These are phyloP conservation scores for Brenthis daphne DNA, from an alignment of 2,888 invertebrate species.

Conservation along the genomic window DNA sequence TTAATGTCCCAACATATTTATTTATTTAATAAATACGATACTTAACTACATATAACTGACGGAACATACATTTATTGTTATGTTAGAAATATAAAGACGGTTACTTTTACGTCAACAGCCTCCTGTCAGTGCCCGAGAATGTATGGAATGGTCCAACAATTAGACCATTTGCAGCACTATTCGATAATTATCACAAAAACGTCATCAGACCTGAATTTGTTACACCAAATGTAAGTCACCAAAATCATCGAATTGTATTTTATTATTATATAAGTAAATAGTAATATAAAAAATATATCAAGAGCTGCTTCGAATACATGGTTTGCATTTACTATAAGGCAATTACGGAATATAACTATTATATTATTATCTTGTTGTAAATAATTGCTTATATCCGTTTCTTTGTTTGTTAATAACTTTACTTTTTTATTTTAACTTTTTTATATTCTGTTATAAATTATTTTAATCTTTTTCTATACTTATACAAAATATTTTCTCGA, in stretches of 20 bases:
- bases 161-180: constrained; percentile 84
- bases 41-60: no score
- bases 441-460: not conserved
- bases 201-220: constrained; percentile 85
- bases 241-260: not conserved
- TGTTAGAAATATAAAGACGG: no score
- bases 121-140: constrained; percentile 84
- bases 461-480: not conserved
- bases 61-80: no score
- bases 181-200: constrained; percentile 90
- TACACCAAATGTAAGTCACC: constrained; percentile 78
- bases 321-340: not conserved
- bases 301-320: no score
- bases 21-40: no score
- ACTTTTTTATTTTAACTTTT: no score
- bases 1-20: no score
- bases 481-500: not conserved
- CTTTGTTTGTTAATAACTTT: constrained; percentile 7
- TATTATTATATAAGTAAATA: not conserved
- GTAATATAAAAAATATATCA: not conserved
- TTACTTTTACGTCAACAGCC: constrained; percentile 69
- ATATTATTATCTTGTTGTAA: not conserved
- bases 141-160: constrained; percentile 86
- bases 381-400: constrained; percentile 6
- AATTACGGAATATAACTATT: no score